phyloP scores from a whole-genome alignment of 2,113 vertebrate species.

The Bombycilla garrulus region DNA sequence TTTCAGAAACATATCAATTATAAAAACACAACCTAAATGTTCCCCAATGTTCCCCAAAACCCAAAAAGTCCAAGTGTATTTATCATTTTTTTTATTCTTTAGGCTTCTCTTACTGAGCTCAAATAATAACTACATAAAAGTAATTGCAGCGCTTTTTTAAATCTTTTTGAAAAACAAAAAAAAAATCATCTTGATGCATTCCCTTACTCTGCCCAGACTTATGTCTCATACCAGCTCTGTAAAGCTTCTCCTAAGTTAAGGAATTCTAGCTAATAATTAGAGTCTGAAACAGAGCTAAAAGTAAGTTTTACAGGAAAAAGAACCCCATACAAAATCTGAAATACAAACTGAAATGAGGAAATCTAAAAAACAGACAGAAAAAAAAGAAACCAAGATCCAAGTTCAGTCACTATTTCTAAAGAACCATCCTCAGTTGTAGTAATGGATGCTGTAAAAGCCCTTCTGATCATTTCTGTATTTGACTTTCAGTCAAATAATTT shows the following conservation, averaged over 20 bases:
- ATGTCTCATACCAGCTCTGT: neutral
- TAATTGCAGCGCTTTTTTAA: neutral
- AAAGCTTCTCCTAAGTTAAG: neutral
- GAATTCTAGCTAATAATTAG: neutral
- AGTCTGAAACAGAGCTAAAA: neutral
- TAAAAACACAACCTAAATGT: neutral
- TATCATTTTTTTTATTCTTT: neutral
- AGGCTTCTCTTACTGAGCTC: neutral
- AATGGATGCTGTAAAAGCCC: neutral
- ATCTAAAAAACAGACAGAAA: neutral
- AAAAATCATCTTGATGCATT: neutral
- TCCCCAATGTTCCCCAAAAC: neutral
- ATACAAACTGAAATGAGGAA: neutral
- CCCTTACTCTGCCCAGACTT: neutral
- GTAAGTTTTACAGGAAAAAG: neutral
- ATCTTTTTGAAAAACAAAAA: neutral
- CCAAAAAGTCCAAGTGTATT: neutral
- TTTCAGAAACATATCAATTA: neutral
- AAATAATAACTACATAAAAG: neutral
- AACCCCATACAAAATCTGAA: neutral
- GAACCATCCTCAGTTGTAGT: neutral
- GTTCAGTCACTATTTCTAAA: neutral
- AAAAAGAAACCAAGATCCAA: neutral
- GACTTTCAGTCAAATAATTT: neutral
- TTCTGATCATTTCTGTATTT: neutral